Percentiles rank a stretch among this genome's conserved stretches.
Conservation (phyloP, 1,140 invertebrate species). For the Planococcus citri region DNA sequence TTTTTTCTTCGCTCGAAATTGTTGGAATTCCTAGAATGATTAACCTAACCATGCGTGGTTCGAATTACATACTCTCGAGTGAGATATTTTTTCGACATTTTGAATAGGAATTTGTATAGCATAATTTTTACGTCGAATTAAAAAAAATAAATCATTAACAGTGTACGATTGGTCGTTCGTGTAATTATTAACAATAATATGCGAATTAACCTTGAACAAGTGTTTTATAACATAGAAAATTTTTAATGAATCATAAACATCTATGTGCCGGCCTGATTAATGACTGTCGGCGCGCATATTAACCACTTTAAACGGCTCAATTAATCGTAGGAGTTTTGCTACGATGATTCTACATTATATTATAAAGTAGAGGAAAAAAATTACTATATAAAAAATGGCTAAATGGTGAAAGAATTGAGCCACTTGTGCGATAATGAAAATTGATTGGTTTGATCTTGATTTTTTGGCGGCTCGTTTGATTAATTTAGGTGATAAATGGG, state of each 20-base stretch:
- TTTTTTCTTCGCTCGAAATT: too few relatives aligned
- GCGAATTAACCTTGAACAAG: neutral
- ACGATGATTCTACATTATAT: neutral
- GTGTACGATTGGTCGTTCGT: neutral
- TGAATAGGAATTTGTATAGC: too few relatives aligned
- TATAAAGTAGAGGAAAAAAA: neutral
- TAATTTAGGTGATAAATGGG: neutral
- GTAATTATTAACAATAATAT: neutral
- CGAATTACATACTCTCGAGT: too few relatives aligned
- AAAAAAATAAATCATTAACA: neutral
- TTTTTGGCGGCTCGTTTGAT: neutral
- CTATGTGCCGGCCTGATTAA: neutral
- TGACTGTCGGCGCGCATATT: neutral
- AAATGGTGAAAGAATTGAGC: neutral
- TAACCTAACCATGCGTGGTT: too few relatives aligned
- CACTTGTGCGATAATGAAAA: neutral
- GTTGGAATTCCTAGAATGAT: too few relatives aligned
- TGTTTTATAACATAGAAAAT: neutral
- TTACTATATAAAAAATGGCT: neutral
- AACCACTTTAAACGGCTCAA: neutral
- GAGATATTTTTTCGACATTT: too few relatives aligned
- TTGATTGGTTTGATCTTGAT: neutral
- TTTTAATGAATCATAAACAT: constrained; percentile 8
- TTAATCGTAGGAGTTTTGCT: neutral
- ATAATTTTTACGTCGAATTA: too few relatives aligned